phyloP scores from a whole-genome alignment of 1,140 invertebrate species.

The Littorina saxatilis region DNA sequence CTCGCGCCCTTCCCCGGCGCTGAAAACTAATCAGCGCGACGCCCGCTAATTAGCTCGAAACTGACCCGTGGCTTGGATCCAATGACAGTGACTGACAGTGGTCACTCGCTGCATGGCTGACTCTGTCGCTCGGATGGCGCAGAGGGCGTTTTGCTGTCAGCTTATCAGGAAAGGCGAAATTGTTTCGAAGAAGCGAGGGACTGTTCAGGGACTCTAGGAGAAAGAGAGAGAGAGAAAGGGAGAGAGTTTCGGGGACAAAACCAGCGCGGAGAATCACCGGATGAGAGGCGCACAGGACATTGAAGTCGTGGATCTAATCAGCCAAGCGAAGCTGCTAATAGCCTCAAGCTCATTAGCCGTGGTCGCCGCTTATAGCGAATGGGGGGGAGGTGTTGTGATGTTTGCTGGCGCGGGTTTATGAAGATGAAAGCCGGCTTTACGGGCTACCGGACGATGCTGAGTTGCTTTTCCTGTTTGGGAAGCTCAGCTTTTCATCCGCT shows the following conservation, averaged over 20 bases:
- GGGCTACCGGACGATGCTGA: not conserved
- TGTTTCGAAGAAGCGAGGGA: too few relatives aligned
- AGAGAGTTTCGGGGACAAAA: not conserved
- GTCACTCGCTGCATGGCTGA: slow-evolving; percentile 10
- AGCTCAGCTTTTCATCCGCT: too few relatives aligned
- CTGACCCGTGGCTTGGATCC: slow-evolving; percentile 28
- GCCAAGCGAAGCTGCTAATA: not conserved
- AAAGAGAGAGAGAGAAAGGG: not conserved
- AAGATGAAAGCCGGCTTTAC: slow-evolving; percentile 4
- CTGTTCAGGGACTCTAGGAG: not conserved
- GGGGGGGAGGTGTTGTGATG: slow-evolving; percentile 4
- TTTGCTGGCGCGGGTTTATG: not conserved
- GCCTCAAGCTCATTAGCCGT: not conserved
- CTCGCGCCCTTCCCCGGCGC: not conserved
- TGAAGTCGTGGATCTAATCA: not conserved
- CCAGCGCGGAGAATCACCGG: not conserved
- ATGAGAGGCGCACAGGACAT: not conserved
- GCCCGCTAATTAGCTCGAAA: slow-evolving; percentile 27
- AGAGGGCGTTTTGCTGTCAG: slow-evolving; percentile 1
- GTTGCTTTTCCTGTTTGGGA: not conserved
- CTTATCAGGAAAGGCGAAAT: not conserved
- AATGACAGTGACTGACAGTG: slow-evolving; percentile 32
- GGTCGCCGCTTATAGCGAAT: not conserved
- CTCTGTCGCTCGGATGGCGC: not conserved
- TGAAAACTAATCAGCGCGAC: slow-evolving; percentile 33